A percentile compares a stretch with the other conserved stretches of the same genome.
These are phyloP conservation scores for Pungitius pungitius DNA, from an alignment of 2,113 vertebrate genomes.

Conservation along the genomic window DNA sequence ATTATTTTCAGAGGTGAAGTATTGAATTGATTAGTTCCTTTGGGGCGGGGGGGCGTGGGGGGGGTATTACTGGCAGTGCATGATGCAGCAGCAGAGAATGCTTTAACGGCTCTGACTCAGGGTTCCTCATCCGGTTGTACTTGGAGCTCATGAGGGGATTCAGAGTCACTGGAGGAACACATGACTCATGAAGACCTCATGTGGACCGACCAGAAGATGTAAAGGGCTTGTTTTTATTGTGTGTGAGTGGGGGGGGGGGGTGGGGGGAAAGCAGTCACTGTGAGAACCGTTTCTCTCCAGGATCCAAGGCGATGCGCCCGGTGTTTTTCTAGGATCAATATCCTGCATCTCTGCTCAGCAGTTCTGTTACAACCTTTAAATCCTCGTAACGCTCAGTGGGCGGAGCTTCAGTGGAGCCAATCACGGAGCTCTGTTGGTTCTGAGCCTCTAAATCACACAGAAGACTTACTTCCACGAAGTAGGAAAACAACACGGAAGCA, in stretches of 20 bases:
- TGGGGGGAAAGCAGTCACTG: not conserved
- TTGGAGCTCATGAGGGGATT: too few relatives aligned
- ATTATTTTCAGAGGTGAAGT: constrained; percentile 25
- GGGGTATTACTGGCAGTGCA: constrained; percentile 70
- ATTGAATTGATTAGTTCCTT: constrained; percentile 43
- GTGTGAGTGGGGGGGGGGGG: too few relatives aligned
- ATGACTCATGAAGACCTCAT: too few relatives aligned
- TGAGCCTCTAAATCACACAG: constrained; percentile 29
- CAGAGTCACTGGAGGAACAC: too few relatives aligned
- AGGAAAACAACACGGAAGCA: constrained; percentile 33
- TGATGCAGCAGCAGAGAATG: constrained; percentile 75
- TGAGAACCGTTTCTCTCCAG: not conserved
- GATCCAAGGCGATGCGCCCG: not conserved
- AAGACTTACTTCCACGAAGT: constrained; percentile 17
- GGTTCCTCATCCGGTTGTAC: constrained; percentile 46
- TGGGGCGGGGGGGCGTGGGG: constrained; percentile 29
- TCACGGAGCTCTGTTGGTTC: constrained; percentile 11
- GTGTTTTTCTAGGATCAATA: constrained; percentile 21
- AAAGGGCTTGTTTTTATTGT: too few relatives aligned
- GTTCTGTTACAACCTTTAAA: constrained; percentile 2
- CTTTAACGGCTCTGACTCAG: constrained; percentile 63
- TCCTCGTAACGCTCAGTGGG: not conserved
- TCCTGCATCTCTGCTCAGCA: not conserved
- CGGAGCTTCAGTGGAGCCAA: not conserved
- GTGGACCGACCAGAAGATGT: too few relatives aligned